phyloP scores from a whole-genome alignment of 2,113 vertebrate species.

The Corynorhinus townsendii region DNA sequence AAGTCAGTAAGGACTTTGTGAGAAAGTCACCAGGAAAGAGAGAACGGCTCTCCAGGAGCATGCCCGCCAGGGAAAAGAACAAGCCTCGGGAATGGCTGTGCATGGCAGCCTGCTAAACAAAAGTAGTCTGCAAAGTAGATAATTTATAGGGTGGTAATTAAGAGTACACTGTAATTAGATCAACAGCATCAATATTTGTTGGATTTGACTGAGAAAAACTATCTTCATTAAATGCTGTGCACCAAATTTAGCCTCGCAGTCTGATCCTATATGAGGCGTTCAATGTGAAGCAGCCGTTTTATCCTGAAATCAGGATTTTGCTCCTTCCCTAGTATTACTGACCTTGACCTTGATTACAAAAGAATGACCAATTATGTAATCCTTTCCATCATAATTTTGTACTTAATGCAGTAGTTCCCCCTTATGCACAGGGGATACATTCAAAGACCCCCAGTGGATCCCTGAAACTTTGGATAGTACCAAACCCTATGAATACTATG shows the following conservation, averaged over 20 bases:
- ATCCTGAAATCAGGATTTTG: background rate
- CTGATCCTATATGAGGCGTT: background rate
- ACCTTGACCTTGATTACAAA: background rate
- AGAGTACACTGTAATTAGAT: background rate
- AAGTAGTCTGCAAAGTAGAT: background rate
- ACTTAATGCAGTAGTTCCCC: background rate
- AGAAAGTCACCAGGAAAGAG: background rate
- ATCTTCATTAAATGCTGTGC: background rate
- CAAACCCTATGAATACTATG: background rate
- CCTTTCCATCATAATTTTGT: constrained; percentile 9
- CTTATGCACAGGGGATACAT: background rate
- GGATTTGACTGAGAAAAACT: constrained; percentile 2
- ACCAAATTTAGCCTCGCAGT: background rate
- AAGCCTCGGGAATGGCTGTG: background rate
- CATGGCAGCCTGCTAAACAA: background rate
- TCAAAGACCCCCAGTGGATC: background rate
- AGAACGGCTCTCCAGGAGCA: background rate
- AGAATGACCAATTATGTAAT: background rate
- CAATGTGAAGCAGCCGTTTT: background rate
- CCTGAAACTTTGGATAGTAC: background rate
- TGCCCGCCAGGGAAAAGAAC: background rate
- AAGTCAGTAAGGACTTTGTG: background rate
- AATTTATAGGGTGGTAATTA: background rate
- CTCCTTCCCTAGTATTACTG: background rate
- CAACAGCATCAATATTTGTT: background rate